phyloP scores from a whole-genome alignment of 2,888 invertebrate genomes.

The Hemicrepidius hirtus region DNA sequence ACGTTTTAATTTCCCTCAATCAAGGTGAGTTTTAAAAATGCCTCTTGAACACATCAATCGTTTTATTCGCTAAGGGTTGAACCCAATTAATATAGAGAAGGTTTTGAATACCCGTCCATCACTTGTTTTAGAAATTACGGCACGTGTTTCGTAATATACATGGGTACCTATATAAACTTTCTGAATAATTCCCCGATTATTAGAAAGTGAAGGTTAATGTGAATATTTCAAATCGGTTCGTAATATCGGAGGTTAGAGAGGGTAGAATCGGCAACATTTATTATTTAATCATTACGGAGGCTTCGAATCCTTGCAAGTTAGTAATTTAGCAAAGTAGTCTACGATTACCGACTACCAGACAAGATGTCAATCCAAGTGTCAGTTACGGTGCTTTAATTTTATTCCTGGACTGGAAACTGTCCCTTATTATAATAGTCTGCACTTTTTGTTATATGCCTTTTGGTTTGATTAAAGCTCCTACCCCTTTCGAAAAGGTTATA shows the following conservation, averaged over 20 bases:
- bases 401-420: slow-evolving; percentile 27
- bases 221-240: too few species aligned
- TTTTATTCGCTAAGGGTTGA: background rate
- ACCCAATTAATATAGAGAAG: background rate
- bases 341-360: slow-evolving; percentile 25
- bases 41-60: background rate
- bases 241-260: background rate
- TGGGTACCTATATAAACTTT: background rate
- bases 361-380: slow-evolving; percentile 43
- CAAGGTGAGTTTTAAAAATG: slow-evolving; percentile 4
- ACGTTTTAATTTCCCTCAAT: slow-evolving; percentile 7
- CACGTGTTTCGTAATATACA: slow-evolving; percentile 7
- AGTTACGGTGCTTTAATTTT: slow-evolving; percentile 37
- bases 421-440: background rate
- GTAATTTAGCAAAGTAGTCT: slow-evolving; percentile 46
- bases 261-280: slow-evolving; percentile 19
- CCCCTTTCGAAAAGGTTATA: too few species aligned
- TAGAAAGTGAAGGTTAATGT: too few species aligned
- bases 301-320: slow-evolving; percentile 19
- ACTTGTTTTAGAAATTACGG: slow-evolving; percentile 17
- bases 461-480: too few species aligned
- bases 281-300: slow-evolving; percentile 23
- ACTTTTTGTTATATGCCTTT: background rate
- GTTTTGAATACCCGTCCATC: slow-evolving; percentile 10
- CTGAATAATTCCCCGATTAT: too few species aligned